Percentiles rank a stretch among this genome's conserved stretches.
Evolutionary conservation across 2,888 invertebrate species (phyloP).

Genomic region (Coecobrya sp.): DNA sequence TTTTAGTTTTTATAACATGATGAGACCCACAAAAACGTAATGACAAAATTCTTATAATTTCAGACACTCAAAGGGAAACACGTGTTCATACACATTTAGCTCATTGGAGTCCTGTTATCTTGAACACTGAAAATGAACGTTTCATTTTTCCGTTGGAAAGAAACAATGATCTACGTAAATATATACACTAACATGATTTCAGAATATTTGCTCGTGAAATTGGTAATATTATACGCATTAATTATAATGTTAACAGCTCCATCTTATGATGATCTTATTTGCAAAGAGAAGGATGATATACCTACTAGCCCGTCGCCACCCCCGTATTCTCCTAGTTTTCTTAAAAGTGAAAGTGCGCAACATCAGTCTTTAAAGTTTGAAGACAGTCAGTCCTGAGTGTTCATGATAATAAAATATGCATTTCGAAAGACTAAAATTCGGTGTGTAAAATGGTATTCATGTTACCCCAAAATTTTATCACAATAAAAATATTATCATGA

Average conservation of each 20-base stretch:
- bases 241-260: slow-evolving; percentile 65
- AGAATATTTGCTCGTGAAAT: too few species aligned
- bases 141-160: slow-evolving; percentile 17
- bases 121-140: not conserved
- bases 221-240: too few species aligned
- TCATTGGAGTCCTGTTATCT: slow-evolving; percentile 61
- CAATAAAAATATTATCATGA: too few species aligned
- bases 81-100: not conserved
- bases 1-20: too few species aligned
- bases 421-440: too few species aligned
- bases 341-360: not conserved
- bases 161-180: slow-evolving; percentile 57
- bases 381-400: not conserved
- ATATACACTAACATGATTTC: not conserved
- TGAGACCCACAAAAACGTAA: too few species aligned
- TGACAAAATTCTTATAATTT: too few species aligned
- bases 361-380: not conserved
- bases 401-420: too few species aligned
- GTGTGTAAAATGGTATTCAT: too few species aligned
- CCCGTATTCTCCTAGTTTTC: slow-evolving; percentile 68
- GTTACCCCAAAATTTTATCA: too few species aligned
- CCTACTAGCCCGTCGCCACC: slow-evolving; percentile 60
- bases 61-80: too few species aligned
- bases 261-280: slow-evolving; percentile 57
- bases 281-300: slow-evolving; percentile 15